Percentiles rank a stretch among this genome's conserved stretches.
phyloP scores from a whole-genome alignment of 2,797 vertebrate genomes.

The Synaphobranchus kaupii region DNA sequence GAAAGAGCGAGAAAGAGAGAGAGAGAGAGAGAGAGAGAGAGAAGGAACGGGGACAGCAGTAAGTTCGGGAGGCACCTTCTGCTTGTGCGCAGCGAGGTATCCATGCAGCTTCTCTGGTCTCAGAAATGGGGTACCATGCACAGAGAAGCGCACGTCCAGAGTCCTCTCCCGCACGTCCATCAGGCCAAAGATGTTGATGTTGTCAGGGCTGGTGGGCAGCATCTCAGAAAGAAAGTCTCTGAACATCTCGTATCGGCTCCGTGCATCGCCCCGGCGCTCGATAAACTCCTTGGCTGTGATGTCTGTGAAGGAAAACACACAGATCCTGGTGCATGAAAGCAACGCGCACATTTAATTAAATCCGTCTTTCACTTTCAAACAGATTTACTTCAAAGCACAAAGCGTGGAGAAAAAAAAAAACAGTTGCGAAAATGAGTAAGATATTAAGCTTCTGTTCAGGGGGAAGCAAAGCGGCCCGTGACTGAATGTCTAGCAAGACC shows the following conservation, averaged over 20 bases:
- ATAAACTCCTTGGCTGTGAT: slow-evolving; percentile 77
- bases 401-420: not conserved
- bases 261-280: slow-evolving; percentile 61
- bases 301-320: slow-evolving; percentile 59
- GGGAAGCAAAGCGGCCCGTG: not conserved
- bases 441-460: not conserved
- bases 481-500: slow-evolving; percentile 12
- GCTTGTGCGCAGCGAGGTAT: slow-evolving; percentile 70
- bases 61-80: slow-evolving; percentile 65
- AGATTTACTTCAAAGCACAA: slow-evolving; percentile 5
- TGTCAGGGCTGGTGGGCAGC: slow-evolving; percentile 64
- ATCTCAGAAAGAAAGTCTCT: slow-evolving; percentile 74
- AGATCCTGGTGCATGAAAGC: not conserved
- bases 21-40: not conserved
- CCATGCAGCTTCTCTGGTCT: slow-evolving; percentile 75
- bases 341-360: slow-evolving; percentile 11
- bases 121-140: slow-evolving; percentile 66
- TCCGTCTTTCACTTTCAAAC: slow-evolving; percentile 11
- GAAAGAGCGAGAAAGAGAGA: not conserved
- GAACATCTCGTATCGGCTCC: slow-evolving; percentile 69
- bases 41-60: slow-evolving; percentile 26
- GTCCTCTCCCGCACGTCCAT: slow-evolving; percentile 60
- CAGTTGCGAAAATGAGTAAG: slow-evolving; percentile 7
- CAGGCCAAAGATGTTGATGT: slow-evolving; percentile 72
- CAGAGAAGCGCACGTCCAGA: slow-evolving; percentile 73